Conservation (phyloP, 2,888 invertebrate genomes). For the Epinotia nisella region DNA sequence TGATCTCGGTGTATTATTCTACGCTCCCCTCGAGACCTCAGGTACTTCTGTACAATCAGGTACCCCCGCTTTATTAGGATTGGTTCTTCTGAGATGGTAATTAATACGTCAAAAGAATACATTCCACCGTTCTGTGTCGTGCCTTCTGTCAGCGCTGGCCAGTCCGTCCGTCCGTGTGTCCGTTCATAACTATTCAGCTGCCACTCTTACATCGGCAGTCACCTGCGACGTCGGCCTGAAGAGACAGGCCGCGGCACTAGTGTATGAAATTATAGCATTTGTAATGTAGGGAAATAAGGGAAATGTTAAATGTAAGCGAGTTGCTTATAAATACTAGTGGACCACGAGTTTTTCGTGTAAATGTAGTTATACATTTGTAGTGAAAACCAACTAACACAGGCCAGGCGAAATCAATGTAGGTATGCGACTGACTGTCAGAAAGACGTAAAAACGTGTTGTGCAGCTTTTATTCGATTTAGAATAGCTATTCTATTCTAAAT, state of each 20-base stretch:
- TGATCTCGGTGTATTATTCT: too few relatives aligned
- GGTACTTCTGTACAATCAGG: too few relatives aligned
- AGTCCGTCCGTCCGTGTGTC: slow-evolving; percentile 53
- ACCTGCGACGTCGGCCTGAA: slow-evolving; percentile 22
- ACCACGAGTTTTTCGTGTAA: background rate
- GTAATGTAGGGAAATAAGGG: slow-evolving; percentile 14
- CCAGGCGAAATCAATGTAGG: too few relatives aligned
- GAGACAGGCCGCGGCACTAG: slow-evolving; percentile 25
- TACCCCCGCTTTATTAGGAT: background rate
- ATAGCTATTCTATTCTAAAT: too few relatives aligned
- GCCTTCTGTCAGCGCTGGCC: slow-evolving; percentile 18
- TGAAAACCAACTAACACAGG: too few relatives aligned
- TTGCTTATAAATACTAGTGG: background rate
- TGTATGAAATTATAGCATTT: slow-evolving; percentile 38
- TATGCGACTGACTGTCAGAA: too few relatives aligned
- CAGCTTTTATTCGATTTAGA: too few relatives aligned
- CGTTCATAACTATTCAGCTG: slow-evolving; percentile 62
- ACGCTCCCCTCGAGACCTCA: too few relatives aligned
- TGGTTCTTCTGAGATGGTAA: background rate
- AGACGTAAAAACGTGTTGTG: too few relatives aligned
- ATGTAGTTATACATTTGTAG: too few relatives aligned
- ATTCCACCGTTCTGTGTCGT: background rate
- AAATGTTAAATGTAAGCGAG: background rate
- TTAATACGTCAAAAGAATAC: background rate
- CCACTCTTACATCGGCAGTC: slow-evolving; percentile 59